A percentile compares a stretch with the other conserved stretches of the same genome.
Evolutionary conservation across 1,140 invertebrate species (phyloP).

Genomic region (Phymorhynchus buccinoides): DNA sequence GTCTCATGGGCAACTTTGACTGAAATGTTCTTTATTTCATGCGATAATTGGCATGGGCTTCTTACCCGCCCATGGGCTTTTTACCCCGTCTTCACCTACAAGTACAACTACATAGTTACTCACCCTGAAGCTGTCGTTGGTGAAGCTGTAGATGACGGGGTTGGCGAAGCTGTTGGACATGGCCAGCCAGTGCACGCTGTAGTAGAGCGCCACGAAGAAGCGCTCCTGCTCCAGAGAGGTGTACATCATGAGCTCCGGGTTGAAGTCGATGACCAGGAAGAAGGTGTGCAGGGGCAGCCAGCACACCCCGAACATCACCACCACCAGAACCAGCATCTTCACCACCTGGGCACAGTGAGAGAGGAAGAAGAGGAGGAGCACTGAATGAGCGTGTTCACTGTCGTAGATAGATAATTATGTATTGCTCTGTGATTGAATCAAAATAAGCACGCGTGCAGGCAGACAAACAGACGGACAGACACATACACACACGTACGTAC

Average conservation of each 20-base stretch:
- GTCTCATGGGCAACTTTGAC: no score
- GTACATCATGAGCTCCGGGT: constrained; percentile 49
- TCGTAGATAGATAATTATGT: no score
- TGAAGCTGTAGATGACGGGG: constrained; percentile 90
- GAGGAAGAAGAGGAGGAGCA: neutral
- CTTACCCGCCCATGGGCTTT: no score
- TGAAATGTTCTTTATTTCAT: no score
- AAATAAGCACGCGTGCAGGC: neutral
- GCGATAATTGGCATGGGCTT: no score
- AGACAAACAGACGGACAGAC: no score
- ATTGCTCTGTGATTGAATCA: neutral
- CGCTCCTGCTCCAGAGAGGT: constrained; percentile 36
- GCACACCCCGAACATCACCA: constrained; percentile 75
- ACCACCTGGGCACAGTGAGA: constrained; percentile 71
- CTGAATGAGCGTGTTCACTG: no score
- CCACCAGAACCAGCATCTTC: constrained; percentile 77
- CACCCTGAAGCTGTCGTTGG: constrained; percentile 88
- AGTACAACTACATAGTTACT: constrained; percentile 66
- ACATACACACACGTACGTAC: no score
- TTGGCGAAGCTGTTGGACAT: constrained; percentile 88
- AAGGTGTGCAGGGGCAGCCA: constrained; percentile 76
- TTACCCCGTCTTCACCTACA: no score
- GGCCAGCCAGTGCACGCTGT: constrained; percentile 75
- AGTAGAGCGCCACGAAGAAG: constrained; percentile 60
- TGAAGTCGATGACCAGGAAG: constrained; percentile 62